Conservation (phyloP, 2,797 vertebrate genomes). For the Naso thynnoides region DNA sequence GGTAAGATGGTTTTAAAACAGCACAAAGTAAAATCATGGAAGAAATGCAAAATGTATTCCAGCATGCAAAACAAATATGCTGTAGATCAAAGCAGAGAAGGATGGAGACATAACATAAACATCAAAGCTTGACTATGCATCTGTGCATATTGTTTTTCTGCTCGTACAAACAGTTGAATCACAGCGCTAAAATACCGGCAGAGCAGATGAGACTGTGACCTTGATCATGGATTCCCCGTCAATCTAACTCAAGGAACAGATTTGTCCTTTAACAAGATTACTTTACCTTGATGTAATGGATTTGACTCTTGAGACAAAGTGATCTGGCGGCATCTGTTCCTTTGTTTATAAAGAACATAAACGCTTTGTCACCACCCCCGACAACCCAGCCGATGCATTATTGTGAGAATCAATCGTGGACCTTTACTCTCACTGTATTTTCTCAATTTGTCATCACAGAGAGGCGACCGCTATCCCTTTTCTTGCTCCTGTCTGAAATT, state of each 20-base stretch:
- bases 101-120: conserved; percentile 3
- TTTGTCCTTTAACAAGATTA: conserved; percentile 57
- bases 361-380: conserved; percentile 37
- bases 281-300: conserved; percentile 56
- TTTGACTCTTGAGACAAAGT: conserved; percentile 62
- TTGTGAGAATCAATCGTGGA: conserved; percentile 61
- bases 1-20: not conserved
- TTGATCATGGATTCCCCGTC: conserved; percentile 61
- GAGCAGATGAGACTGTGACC: conserved; percentile 37
- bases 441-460: conserved; percentile 48
- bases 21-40: not conserved
- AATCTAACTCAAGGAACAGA: conserved; percentile 47
- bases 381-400: conserved; percentile 54
- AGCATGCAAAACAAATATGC: not conserved
- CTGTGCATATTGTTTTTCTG: not conserved
- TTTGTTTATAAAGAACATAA: conserved; percentile 60
- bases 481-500: not conserved
- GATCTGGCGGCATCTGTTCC: conserved; percentile 51
- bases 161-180: conserved; percentile 29
- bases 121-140: conserved; percentile 17
- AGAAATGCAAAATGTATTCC: not conserved
- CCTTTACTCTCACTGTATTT: conserved; percentile 33
- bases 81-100: conserved; percentile 13
- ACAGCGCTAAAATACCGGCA: not conserved
- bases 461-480: not conserved